These are phyloP conservation scores for Crenichthys baileyi DNA, from an alignment of 2,797 vertebrate genomes.

Conservation along the genomic window DNA sequence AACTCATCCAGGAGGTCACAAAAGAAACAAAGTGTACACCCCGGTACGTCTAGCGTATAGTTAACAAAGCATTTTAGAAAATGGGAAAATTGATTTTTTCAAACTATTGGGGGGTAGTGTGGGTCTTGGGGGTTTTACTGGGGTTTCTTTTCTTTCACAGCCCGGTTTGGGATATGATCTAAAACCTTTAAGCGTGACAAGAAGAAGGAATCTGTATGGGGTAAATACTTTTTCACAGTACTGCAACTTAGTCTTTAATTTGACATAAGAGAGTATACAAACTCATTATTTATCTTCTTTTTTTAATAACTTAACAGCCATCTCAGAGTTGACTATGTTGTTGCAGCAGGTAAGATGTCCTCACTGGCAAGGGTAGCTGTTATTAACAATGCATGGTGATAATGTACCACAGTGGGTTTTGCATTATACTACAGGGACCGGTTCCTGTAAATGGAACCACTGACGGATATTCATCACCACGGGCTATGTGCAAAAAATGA, in stretches of 20 bases:
- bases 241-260: too few species aligned
- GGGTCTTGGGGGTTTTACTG: background rate
- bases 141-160: background rate
- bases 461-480: background rate
- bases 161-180: background rate
- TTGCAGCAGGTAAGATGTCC: too few species aligned
- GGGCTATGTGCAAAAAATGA: background rate
- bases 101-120: background rate
- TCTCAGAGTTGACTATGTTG: too few species aligned
- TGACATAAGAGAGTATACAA: too few species aligned
- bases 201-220: too few species aligned
- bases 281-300: too few species aligned
- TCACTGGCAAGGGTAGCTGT: too few species aligned
- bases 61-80: background rate
- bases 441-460: background rate
- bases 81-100: too few species aligned
- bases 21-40: background rate
- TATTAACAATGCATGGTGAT: background rate
- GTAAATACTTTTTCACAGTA: too few species aligned
- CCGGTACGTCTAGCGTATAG: background rate
- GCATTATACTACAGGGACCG: background rate
- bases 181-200: background rate
- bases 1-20: background rate
- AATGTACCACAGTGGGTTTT: background rate
- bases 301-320: too few species aligned